Evolutionary conservation across 2,113 vertebrate species (phyloP).

Genomic region (Acrocephalus kingi): DNA sequence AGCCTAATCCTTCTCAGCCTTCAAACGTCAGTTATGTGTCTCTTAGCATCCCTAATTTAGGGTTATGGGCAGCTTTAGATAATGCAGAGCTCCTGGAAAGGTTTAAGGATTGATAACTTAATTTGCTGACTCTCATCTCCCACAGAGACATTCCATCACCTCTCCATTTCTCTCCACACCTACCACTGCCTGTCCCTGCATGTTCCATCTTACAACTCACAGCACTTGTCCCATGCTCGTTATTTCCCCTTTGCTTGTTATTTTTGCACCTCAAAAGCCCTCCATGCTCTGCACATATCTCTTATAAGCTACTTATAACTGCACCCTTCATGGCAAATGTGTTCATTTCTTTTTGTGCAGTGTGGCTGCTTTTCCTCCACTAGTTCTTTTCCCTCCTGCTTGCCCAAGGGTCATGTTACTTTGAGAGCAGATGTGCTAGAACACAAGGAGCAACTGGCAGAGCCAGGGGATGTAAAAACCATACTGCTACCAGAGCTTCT

Average conservation of each 20-base stretch:
- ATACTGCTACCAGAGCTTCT: background rate
- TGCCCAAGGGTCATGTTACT: background rate
- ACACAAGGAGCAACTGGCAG: background rate
- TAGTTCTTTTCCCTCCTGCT: background rate
- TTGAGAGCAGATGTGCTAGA: background rate
- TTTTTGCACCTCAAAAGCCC: background rate
- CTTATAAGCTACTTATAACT: background rate
- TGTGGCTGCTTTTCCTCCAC: background rate
- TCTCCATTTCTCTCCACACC: background rate
- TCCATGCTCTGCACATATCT: rapidly evolving
- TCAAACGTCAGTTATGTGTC: background rate
- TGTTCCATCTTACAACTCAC: background rate
- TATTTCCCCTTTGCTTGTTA: background rate
- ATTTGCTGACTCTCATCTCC: background rate
- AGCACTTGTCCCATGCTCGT: background rate
- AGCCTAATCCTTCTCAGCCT: background rate
- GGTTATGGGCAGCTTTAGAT: background rate
- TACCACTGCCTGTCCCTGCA: background rate
- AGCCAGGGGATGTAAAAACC: background rate
- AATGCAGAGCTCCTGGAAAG: background rate
- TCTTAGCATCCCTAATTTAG: background rate
- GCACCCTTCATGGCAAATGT: background rate
- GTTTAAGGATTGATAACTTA: background rate
- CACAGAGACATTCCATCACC: background rate
- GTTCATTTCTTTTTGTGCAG: background rate